Evolutionary conservation across 35 echinoderm and acorn worm genomes (phyloP).

Genomic region (Chiridota heheva): DNA sequence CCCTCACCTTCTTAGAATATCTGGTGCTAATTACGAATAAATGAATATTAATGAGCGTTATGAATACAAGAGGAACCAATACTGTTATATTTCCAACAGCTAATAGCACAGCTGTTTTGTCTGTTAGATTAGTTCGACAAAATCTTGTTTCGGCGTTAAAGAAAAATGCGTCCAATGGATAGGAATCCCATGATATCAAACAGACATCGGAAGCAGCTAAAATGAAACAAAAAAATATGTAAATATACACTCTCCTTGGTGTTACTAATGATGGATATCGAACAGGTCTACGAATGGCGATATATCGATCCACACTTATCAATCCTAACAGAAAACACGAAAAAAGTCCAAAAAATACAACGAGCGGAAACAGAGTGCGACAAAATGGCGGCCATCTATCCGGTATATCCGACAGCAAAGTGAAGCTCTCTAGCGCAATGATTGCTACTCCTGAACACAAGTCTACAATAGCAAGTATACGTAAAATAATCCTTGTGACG

Average conservation of each 20-base stretch:
- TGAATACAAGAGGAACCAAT: conserved; percentile 13
- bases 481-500: conserved; percentile 5
- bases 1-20: conserved; percentile 10
- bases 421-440: conserved; percentile 21
- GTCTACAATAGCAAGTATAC: conserved; percentile 33
- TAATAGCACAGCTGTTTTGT: not conserved
- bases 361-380: conserved; percentile 35
- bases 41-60: conserved; percentile 35
- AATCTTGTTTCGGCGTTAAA: conserved; percentile 16
- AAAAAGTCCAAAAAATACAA: conserved; percentile 35
- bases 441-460: conserved; percentile 33
- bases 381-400: conserved; percentile 25
- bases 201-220: conserved; percentile 14
- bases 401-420: conserved; percentile 14
- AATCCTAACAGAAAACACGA: conserved; percentile 39
- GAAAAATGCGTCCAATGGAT: conserved; percentile 30
- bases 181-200: conserved; percentile 25
- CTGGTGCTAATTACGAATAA: conserved; percentile 3
- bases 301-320: conserved; percentile 37
- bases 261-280: conserved; percentile 34
- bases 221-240: conserved; percentile 1
- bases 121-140: conserved; percentile 23
- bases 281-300: conserved; percentile 31
- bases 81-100: conserved; percentile 36
- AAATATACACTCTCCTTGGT: not conserved